Base-by-base conservation (phyloP, 2,888 invertebrate genomes). In the Melanargia galathea region DNA sequence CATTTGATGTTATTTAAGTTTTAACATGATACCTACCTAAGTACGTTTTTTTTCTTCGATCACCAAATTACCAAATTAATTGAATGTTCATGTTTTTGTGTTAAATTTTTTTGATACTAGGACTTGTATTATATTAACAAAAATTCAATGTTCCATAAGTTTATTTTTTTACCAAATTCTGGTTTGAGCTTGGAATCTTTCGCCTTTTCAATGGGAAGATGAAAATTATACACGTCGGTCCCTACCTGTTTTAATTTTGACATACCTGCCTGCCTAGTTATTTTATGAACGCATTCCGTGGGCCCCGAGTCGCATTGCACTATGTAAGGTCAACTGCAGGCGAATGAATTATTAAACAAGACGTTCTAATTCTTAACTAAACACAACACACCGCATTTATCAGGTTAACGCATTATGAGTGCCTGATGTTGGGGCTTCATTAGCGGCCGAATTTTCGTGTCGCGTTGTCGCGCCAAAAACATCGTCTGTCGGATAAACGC, bases 251-350 rank as follows among this genome's bases (percentile, higher is more conserved):
- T 24, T 55, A 0, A n/a, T 57, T 38, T 26, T 30, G 11, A 7
- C 20, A 30, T 30, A 49, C n/a, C 26, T 26, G 18, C 30, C 16
- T 10, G 26, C n/a, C n/a, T 4, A 16, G 16, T 16, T 57, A 40
- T 60, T 67, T 61, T 62, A 65, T 69, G 55, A 70, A 65, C 73
- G 63, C 70, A 78, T 67, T 59, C 67, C 67, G 65, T 69, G 67
- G 60, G 64, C 64, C 64, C 71, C 71, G 45, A 71, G 71, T 72
- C 71, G 72, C 72, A 71, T 68, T 67, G 68, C 72, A 73, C 75
- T 70, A 40, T 57, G 63, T 69, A 75, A 74, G 78, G 72, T 73
- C 77, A 72, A 69, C 69, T 69, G 73, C 72, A 68, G 63, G 67
- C 63, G 76, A 75, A 77, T 77, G 76, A 61, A 77, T 79, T 65